Conservation (phyloP, 53 echinoderm and acorn worm genomes). For the Pentamera pediparva region DNA sequence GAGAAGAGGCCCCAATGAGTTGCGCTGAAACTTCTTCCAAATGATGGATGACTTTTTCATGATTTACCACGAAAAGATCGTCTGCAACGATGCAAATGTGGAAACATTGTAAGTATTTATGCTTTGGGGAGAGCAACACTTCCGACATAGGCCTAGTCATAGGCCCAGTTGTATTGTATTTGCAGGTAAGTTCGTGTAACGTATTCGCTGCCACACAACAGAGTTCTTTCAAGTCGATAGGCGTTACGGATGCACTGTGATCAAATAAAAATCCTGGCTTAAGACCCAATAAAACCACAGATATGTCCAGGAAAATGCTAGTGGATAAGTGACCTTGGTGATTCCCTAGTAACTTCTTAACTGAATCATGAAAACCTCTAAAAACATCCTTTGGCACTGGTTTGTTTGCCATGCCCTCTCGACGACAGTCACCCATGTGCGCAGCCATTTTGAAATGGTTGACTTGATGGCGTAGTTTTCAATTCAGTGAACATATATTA, state of each 20-base stretch:
- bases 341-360: background rate
- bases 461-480: background rate
- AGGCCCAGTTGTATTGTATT: background rate
- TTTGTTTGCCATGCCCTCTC: background rate
- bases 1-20: background rate
- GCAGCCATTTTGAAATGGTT: conserved; percentile 7
- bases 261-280: conserved; percentile 20
- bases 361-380: background rate
- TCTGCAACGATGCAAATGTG: background rate
- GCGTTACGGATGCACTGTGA: background rate
- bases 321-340: background rate
- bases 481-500: too few species aligned
- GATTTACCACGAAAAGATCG: conserved; percentile 2
- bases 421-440: background rate
- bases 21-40: background rate
- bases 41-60: background rate
- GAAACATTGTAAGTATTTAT: background rate
- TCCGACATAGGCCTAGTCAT: background rate
- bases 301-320: conserved; percentile 1
- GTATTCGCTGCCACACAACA: background rate
- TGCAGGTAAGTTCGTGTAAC: background rate
- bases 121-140: too few species aligned
- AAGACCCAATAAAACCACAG: conserved; percentile 2
- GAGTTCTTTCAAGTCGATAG: background rate
- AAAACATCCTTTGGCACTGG: background rate